Evolutionary conservation across 2,888 invertebrate genomes (phyloP).

Genomic region (Mongoloraphidia duomilia): DNA sequence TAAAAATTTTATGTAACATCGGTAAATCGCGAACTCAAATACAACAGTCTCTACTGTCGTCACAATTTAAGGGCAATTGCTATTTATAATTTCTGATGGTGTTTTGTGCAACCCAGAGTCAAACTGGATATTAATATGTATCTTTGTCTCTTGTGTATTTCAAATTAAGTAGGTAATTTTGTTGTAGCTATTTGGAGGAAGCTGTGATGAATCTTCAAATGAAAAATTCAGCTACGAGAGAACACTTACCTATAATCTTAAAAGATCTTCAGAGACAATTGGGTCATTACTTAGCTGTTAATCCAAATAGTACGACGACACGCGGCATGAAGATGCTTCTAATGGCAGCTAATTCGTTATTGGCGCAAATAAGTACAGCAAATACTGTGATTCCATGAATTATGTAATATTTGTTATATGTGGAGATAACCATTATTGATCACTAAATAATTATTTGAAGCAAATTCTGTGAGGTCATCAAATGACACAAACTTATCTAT

Average conservation of each 20-base stretch:
- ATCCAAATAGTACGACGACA: conserved; percentile 49
- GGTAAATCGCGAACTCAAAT: no score
- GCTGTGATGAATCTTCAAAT: conserved; percentile 72
- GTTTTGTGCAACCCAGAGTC: no score
- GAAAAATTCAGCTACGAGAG: conserved; percentile 59
- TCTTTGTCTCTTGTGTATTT: conserved; percentile 1
- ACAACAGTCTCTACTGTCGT: no score
- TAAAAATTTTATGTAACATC: no score
- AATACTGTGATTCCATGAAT: no score
- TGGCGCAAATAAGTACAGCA: conserved; percentile 14
- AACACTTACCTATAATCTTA: conserved; percentile 69
- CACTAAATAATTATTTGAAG: no score
- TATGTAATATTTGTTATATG: no score
- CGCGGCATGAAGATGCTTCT: conserved; percentile 54
- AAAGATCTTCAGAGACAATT: conserved; percentile 63
- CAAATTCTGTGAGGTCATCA: no score
- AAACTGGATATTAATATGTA: background rate
- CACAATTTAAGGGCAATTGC: no score
- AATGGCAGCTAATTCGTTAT: conserved; percentile 50
- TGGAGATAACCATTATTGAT: no score
- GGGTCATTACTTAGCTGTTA: conserved; percentile 45
- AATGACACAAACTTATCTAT: no score
- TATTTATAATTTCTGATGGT: no score
- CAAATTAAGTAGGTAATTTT: conserved; percentile 4
- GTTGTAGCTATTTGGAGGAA: conserved; percentile 68